Evolutionary conservation across 2,113 vertebrate genomes (phyloP).

Genomic region (Otis tarda): DNA sequence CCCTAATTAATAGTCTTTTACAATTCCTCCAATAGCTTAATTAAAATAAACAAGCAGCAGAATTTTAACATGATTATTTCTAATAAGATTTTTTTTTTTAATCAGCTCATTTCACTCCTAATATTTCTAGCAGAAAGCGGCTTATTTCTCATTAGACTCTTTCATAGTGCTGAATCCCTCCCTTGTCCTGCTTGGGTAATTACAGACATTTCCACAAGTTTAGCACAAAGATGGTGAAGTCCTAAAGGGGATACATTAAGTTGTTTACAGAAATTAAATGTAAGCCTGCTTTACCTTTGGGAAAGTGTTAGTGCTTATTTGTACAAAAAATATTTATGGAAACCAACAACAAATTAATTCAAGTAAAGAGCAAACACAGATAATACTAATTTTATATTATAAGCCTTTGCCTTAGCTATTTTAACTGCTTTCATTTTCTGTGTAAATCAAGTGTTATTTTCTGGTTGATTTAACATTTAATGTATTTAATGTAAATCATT

Average conservation of each 20-base stretch:
- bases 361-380: neutral
- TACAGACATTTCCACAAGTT: slow-evolving; percentile 14
- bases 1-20: slow-evolving; percentile 20
- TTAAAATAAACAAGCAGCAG: slow-evolving; percentile 35
- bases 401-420: neutral
- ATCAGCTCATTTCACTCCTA: slow-evolving; percentile 26
- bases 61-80: slow-evolving; percentile 24
- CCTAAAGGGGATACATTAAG: neutral
- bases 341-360: neutral
- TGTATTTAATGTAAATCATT: neutral
- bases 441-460: neutral
- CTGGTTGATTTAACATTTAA: neutral
- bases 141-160: slow-evolving; percentile 8
- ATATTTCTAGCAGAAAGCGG: slow-evolving; percentile 4
- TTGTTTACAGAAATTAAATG: slow-evolving; percentile 19
- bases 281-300: slow-evolving; percentile 21
- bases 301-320: neutral
- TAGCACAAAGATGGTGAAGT: neutral
- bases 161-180: neutral
- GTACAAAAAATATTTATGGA: neutral
- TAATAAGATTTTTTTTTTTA: slow-evolving; percentile 3
- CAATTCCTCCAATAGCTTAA: slow-evolving; percentile 20
- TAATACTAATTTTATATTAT: neutral
- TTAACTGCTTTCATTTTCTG: neutral
- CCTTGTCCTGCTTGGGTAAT: slow-evolving; percentile 11